Evolutionary conservation across 1,140 invertebrate genomes (phyloP), one percentile per base, ranked within the genome.

Genomic region (Polypedilum pembai): DNA sequence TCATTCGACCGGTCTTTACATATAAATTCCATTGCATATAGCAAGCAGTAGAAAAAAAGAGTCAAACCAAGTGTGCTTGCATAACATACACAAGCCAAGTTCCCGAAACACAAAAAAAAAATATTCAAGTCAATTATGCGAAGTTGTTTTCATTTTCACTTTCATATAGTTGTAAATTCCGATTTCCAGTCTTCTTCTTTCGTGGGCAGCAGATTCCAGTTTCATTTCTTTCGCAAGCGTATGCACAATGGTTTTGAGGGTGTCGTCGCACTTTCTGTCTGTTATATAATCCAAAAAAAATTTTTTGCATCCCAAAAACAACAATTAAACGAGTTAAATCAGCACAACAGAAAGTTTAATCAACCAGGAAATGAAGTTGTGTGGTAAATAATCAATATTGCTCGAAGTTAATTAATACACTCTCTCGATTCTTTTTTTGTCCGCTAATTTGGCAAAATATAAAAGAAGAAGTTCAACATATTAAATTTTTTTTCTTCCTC

Each of bases 101-200:
- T 12, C 45, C n/a, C 12, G n/a, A 56, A 56, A 56, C 45, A 56
- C 7, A 56, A 12, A 56, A 56, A 56, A 45, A 56, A 12, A 12
- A 56, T 4, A 56, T 56, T n/a, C 45, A 56, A 56, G 45, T 15
- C 12, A 56, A 56, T 56, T 56, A 56, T 56, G 45, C 45, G 45
- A 56, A 56, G 45, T n/a, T 15, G 45, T 56, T 56, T 56, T 56
- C 12, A 56, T 56, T 56, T 56, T 56, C 45, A 56, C 45, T 56
- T 56, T 56, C 45, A 56, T 56, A n/a, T 56, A 56, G 45, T 15
- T 56, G 45, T 56, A 56, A 56, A 15, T 56, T 56, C n/a, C 45
- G 45, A 56, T 56, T 56, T 56, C 45, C 45, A 56, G 45, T 56
- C 45, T 56, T 56, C 45, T 56, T 56, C 10, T 56, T n/a, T 56